Base-by-base conservation (phyloP, 2,888 invertebrate species). In the Perizoma affinitatum region DNA sequence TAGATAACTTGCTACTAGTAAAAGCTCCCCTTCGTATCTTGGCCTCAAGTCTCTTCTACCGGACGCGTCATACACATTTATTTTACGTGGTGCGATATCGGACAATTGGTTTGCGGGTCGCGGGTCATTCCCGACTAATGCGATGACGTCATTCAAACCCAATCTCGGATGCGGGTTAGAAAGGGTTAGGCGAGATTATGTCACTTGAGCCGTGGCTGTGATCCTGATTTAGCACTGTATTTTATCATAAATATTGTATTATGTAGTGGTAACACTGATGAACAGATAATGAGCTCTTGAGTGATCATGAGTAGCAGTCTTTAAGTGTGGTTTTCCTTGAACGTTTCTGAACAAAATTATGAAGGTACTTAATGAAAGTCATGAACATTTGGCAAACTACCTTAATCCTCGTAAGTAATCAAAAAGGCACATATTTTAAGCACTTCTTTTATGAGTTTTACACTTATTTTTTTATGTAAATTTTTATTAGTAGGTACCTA, bases 71-170 rank as follows among this genome's bases (percentile, higher is more conserved):
- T 53, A 55, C 41, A 51, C 48, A 61, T 67, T 78, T 83, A 83
- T 80, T 79, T 83, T 80, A 76, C 77, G 65, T 22, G 55, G 74
- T 67, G 53, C 62, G 50, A 78, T 77, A 76, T 76, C 67, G 71
- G 74, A 72, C 76, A 76, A 74, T 73, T 71, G 66, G 62, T 67
- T 70, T 60, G 69, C 68, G 72, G 79, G 73, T 71, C 75, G 72
- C 70, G 72, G 80, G 79, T 78, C 79, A 79, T 75, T 79, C 77
- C 70, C 70, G 61, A 72, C 78, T 80, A 81, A 80, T 76, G 79
- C 70, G 71, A 69, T 83, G 83, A 82, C 83, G 83, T 83, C 82
- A 82, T 64, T 1, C 22, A 22, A 44, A 35, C 58, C 57, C 59
- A 62, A 52, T 59, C 59, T 57, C 62, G 49, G 42, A 58, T 63